Evolutionary conservation across 2,113 vertebrate genomes (phyloP).

Genomic region (Benitochromis conjunctus): DNA sequence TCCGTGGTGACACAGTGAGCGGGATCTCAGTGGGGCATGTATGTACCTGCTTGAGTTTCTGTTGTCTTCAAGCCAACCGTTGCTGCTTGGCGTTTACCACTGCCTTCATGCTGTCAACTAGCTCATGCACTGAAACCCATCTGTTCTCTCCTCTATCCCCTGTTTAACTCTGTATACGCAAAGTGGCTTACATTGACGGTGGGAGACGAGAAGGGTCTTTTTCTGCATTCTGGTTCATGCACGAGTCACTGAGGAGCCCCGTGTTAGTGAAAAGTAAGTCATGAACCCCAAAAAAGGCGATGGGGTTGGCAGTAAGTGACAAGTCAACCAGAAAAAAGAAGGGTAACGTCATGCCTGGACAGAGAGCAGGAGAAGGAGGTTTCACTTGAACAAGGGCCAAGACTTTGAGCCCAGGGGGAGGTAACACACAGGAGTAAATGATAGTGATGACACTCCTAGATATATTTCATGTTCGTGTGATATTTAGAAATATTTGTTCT

Average conservation of each 20-base stretch:
- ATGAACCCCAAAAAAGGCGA: not conserved
- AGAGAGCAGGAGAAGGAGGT: constrained; percentile 43
- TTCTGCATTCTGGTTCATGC: not conserved
- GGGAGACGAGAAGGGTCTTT: not conserved
- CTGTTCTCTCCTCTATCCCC: not conserved
- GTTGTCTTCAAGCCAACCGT: constrained; percentile 72
- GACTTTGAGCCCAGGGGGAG: constrained; percentile 11
- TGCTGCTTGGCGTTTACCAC: constrained; percentile 26
- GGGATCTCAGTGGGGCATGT: constrained; percentile 54
- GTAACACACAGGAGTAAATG: not conserved
- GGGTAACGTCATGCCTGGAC: not conserved
- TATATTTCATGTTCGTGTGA: not conserved
- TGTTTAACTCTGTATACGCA: not conserved
- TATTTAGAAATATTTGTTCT: not conserved
- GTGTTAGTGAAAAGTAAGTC: not conserved
- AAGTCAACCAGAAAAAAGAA: not conserved
- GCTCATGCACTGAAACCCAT: constrained; percentile 7
- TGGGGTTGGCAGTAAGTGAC: not conserved
- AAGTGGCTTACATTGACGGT: not conserved
- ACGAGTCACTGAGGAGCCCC: not conserved
- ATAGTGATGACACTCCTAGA: not conserved
- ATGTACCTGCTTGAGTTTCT: constrained; percentile 73
- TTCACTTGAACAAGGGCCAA: constrained; percentile 74
- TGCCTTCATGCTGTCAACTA: not conserved
- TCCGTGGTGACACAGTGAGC: constrained; percentile 7